Evolutionary conservation across 2,113 vertebrate genomes (phyloP), one percentile per base, ranked within the genome.

Genomic region (Strix aluco): DNA sequence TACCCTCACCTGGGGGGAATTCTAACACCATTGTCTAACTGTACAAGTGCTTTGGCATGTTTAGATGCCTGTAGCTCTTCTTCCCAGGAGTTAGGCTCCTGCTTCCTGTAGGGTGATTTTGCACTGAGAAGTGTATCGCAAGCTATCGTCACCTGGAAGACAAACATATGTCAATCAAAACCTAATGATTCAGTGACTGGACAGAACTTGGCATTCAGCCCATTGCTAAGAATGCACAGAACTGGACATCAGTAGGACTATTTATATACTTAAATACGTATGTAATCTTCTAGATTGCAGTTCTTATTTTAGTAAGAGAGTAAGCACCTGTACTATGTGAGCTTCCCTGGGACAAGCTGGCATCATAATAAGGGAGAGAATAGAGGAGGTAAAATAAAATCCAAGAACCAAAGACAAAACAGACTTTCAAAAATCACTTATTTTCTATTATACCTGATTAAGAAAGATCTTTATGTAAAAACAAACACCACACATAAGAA

Each of bases 81-180:
- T 71, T 99, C 99, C 99, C 99, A 99, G 3, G 99, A 99, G 91
- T 99, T 99, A 13, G 98, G 96, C 72, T 99, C 99, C 94, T 99
- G 99, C 88, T 99, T 99, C 94, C 99, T 99, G 90, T 99, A 99
- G 15, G 99, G 99, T 52, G 99, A 99, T 63, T 98, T 98, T 55
- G 99, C 98, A 47, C 98, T 99, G 69, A 99, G 99, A 62, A 99
- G 98, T 2, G 99, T 99, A 72, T 99, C 99, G 88, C 99, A 99
- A 78, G 99, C 99, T 86, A 99, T 99, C n/a, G 99, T 99, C 91
- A 99, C 99, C 99, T 99, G 90, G 17, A 97, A 96, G 85, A 82
- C 92, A 92, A 73, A 70, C 26, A 29, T 30, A 55, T 8, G 42
- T 78, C 92, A 81, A 61, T 82, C 85, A 92, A 87, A 92, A 93